Evolutionary conservation across 1,140 invertebrate genomes (phyloP).

Genomic region (Bombyx mandarina): DNA sequence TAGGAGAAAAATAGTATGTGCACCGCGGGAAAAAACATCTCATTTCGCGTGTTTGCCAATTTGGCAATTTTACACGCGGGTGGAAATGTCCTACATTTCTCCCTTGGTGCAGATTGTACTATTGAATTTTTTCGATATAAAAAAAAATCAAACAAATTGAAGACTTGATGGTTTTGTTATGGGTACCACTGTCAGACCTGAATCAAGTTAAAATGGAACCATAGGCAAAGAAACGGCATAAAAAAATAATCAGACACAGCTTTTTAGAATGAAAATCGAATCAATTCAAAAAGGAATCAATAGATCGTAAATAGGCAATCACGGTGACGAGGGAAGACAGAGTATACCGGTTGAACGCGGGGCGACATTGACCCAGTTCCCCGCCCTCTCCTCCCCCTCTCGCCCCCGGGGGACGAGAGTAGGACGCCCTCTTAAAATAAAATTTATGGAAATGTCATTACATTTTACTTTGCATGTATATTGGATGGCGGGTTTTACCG

Average conservation of each 20-base stretch:
- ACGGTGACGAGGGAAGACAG: slow-evolving; percentile 7
- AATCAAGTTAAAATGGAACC: no score
- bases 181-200: no score
- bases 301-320: slow-evolving; percentile 29
- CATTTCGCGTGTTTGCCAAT: no score
- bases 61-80: no score
- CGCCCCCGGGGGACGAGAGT: not conserved
- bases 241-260: not conserved
- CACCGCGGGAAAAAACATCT: no score
- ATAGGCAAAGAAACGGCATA: no score
- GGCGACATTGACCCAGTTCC: slow-evolving; percentile 29
- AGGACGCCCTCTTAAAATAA: slow-evolving; percentile 18
- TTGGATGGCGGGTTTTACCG: slow-evolving; percentile 14
- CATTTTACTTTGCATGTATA: slow-evolving; percentile 22
- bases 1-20: no score
- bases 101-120: no score
- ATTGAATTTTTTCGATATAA: no score
- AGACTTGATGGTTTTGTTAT: no score
- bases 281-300: slow-evolving; percentile 20
- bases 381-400: not conserved
- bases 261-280: slow-evolving; percentile 3
- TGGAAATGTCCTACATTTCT: no score
- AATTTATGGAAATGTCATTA: slow-evolving; percentile 22
- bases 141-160: no score
- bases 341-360: slow-evolving; percentile 31